Conservation (phyloP, 2,113 vertebrate species). For the Podilymbus podiceps region DNA sequence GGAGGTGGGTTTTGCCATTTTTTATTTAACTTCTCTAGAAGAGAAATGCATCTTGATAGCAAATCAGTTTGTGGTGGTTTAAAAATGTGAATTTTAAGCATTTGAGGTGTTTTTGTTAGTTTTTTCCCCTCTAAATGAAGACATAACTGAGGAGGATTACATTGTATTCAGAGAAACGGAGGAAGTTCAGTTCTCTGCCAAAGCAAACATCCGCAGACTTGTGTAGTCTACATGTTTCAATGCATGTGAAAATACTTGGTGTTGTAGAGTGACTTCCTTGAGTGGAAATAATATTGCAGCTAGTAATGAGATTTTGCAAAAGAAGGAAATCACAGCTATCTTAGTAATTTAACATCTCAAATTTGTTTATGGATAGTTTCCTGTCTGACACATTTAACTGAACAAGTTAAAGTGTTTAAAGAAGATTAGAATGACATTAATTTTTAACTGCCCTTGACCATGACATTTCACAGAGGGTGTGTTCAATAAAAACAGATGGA, state of each 20-base stretch:
- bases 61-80: not conserved
- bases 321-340: conserved; percentile 74
- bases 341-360: conserved; percentile 58
- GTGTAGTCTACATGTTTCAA: conserved; percentile 46
- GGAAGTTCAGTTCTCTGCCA: conserved; percentile 56
- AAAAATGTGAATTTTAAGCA: not conserved
- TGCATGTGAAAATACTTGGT: conserved; percentile 69
- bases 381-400: conserved; percentile 67
- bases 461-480: conserved; percentile 51
- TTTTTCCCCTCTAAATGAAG: not conserved
- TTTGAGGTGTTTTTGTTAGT: not conserved
- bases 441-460: conserved; percentile 56
- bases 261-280: conserved; percentile 57
- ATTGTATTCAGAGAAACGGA: conserved; percentile 65
- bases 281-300: conserved; percentile 49
- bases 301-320: conserved; percentile 58
- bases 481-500: conserved; percentile 54
- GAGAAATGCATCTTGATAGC: not conserved
- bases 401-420: conserved; percentile 57
- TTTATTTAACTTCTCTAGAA: not conserved
- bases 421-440: conserved; percentile 59
- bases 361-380: conserved; percentile 69
- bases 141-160: conserved; percentile 11
- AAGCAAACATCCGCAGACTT: conserved; percentile 64
- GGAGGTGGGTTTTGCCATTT: not conserved